These are phyloP conservation scores for Ommatoiulus sabulosus DNA, from an alignment of 2,888 invertebrate species.

Conservation along the genomic window DNA sequence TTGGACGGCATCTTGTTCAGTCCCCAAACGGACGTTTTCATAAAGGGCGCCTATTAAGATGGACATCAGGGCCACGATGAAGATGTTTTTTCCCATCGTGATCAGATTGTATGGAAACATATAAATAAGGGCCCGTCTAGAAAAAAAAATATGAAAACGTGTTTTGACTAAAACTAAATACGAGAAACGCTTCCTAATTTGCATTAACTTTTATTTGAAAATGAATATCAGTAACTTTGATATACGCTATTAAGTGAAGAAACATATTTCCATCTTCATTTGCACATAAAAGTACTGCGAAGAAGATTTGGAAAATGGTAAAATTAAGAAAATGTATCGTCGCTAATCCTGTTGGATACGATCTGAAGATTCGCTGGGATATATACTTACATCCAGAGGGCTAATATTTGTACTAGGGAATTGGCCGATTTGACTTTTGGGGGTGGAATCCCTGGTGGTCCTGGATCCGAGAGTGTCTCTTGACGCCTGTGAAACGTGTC, in stretches of 20 bases:
- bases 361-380: no score
- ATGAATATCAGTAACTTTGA: background rate
- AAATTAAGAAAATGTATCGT: no score
- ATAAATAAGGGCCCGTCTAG: conserved; percentile 73
- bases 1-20: conserved; percentile 66
- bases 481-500: conserved; percentile 82
- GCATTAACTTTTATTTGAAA: no score
- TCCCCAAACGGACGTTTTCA: conserved; percentile 80
- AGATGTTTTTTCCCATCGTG: conserved; percentile 80
- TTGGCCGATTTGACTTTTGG: conserved; percentile 76
- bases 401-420: conserved; percentile 78
- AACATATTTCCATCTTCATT: no score
- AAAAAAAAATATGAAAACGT: conserved; percentile 59
- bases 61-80: conserved; percentile 84
- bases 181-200: no score
- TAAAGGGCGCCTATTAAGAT: conserved; percentile 87
- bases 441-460: conserved; percentile 82
- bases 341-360: no score
- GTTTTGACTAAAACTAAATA: no score
- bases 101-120: conserved; percentile 88
- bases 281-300: no score
- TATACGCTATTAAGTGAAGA: no score
- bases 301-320: background rate
- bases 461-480: conserved; percentile 76
- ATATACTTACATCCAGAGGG: conserved; percentile 73